Base-by-base conservation (phyloP, 2,797 vertebrate species). In the Premnoplex brunnescens region DNA sequence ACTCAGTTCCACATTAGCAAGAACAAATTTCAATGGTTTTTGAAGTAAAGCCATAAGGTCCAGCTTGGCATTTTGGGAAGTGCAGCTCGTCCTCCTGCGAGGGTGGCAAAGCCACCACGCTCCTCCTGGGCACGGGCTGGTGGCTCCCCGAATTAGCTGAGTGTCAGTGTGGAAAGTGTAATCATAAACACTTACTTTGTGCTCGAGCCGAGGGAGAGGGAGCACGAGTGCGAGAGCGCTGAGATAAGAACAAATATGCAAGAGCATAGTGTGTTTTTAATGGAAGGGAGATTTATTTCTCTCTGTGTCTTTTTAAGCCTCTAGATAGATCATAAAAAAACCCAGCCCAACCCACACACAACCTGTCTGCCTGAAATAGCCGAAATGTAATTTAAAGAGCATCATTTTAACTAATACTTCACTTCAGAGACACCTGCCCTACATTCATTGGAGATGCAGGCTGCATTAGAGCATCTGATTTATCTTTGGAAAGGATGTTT, bases 271-370 rank as follows among this genome's bases (percentile, higher is more conserved):
- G 88, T 97, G 93, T 96, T 95, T 96, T 96, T 97, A 97, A 97
- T 97, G 94, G 96, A 96, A 97, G 95, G 91, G 94, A 97, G 96
- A 97, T 98, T 97, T 97, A 97, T 98, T 98, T 97, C 94, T 95
- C 93, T 88, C 66, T 64, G 93, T 97, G 97, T 97, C 97, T 97
- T 96, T 97, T 96, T 97, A 98, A 98, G 95, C 91, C 96, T 97
- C 96, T 81, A 95, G 97, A 97, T 97, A 97, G 96, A 97, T 96
- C 94, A 93, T 93, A 88, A 97, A 97, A 97, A 96, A 91, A 91
- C 48, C 49, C 78, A 92, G 44, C 69, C 74, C 95, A 94, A 92
- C 95, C 95, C 95, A 91, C 95, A 95, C 85, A 79, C 94, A 95
- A 94, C 96, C 95, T 95, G 93, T 91, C 96, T 97, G 93, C 94